Base-by-base conservation (phyloP, 2,797 vertebrate genomes). In the Acestrorhynchus altus region DNA sequence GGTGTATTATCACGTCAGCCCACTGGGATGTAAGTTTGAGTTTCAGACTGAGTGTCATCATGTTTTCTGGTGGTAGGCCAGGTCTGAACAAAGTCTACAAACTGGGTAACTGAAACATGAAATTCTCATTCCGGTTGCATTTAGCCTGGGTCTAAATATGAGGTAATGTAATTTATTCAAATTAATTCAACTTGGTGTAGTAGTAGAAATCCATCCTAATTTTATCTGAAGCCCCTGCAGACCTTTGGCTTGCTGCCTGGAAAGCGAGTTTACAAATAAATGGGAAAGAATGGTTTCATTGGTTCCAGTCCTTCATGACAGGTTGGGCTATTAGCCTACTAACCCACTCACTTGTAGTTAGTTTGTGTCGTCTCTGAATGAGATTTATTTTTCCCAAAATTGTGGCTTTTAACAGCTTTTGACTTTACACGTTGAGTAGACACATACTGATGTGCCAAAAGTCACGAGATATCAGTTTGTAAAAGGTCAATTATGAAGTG, bases 241-340 rank as follows among this genome's bases (percentile, higher is more conserved):
- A 75, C 35, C 40, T 28, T 80, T 83, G 78, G 78, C 78, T 24
- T 16, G 26, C 15, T 76, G 76, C 79, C 82, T 81, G 75, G 70
- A 72, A 72, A 64, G 47, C 1, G 1, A 24, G 49, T 59, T 78
- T 68, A 15, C 67, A 57, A 72, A 70, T 60, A 64, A 76, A 76
- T 61, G 24, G 57, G 28, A 80, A 24, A 59, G 67, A 63, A 81
- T 24, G 11, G 68, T 76, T 54, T 51, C 42, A 56, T 65, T 18
- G 51, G 65, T 64, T 47, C 24, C 8, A 13, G 54, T 65, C 7
- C 3, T 22, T 44, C 1, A 13, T n/a, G 12, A 26, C 13, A 20
- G 57, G 28, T 31, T 39, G 16, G 40, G 18, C 52, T 72, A 60
- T 72, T 68, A 35, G 31, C 31, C 31, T 35, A 31, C 49, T 67